Base-by-base conservation (phyloP, 2,888 invertebrate genomes). In the Scaptomyza polygonia region DNA sequence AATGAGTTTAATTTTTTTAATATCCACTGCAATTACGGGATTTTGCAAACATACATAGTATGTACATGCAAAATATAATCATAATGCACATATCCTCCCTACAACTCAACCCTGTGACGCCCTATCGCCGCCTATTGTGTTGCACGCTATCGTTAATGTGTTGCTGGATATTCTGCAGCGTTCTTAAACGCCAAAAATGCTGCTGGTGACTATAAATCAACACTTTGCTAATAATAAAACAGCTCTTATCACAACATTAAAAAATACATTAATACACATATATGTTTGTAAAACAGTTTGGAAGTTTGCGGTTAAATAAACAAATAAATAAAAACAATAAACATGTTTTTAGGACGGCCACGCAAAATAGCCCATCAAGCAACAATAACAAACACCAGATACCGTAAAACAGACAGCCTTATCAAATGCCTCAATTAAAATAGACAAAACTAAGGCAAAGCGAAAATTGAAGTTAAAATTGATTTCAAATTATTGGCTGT, bases 11-110 rank as follows among this genome's bases (percentile, higher is more conserved):
- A 81, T 80, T 72, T 69, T 68, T 80, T 82, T 76, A 82, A 80
- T 80, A 79, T 78, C 78, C 64, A 64, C 78, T 70, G 76, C 78
- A 77, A 79, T 82, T 82, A 72, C 63, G 61, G 39, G 34, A 53
- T 61, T 61, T 55, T 54, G 45, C 47, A 44, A 32, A 61, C 34
- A 34, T 44, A 8, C 36, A 14, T 45, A 51, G 45, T 44, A 47
- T 44, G n/a, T n/a, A n/a, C n/a, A n/a, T n/a, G n/a, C n/a, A n/a
- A 62, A 14, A 36, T 43, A 68, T 57, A 68, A 56, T 59, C 64
- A 59, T 49, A 56, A 59, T 44, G 27, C 25, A 29, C 18, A 48
- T 16, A 54, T 18, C 25, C 34, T 25, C 54, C 53, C 32, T 3
- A 14, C 47, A 48, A 47, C 57, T 12, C 47, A 49, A 40, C 21